A percentile compares a stretch with the other conserved stretches of the same genome.
Evolutionary conservation across 1,140 invertebrate species (phyloP).

Genomic region (Heliothis virescens): DNA sequence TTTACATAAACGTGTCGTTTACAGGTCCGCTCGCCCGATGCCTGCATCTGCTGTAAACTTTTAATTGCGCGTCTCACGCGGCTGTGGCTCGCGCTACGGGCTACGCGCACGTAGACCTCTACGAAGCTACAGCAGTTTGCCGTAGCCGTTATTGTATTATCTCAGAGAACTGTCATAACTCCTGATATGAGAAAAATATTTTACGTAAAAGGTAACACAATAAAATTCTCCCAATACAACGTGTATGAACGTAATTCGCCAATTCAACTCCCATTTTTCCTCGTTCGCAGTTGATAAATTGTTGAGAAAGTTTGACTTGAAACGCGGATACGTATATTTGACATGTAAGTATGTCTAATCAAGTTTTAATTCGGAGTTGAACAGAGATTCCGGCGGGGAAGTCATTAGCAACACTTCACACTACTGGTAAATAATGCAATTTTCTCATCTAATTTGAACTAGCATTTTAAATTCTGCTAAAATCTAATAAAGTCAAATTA

Average conservation of each 20-base stretch:
- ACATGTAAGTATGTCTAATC: slow-evolving; percentile 38
- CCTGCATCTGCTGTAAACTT: slow-evolving; percentile 53
- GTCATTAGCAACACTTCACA: slow-evolving; percentile 51
- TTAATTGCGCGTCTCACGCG: slow-evolving; percentile 54
- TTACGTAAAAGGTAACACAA: slow-evolving; percentile 33
- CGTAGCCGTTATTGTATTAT: slow-evolving; percentile 40
- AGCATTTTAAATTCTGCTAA: slow-evolving; percentile 70
- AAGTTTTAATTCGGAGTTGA: slow-evolving; percentile 48
- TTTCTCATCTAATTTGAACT: slow-evolving; percentile 60
- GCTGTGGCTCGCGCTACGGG: slow-evolving; percentile 19
- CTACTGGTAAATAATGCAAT: slow-evolving; percentile 65
- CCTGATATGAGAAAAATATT: slow-evolving; percentile 17
- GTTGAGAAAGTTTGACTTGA: slow-evolving; percentile 12
- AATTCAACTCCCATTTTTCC: slow-evolving; percentile 15
- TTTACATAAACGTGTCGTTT: slow-evolving; percentile 56
- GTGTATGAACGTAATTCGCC: slow-evolving; percentile 23
- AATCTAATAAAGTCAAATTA: slow-evolving; percentile 73
- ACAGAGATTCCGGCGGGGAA: slow-evolving; percentile 46
- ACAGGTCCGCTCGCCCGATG: slow-evolving; percentile 52
- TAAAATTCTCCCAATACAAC: slow-evolving; percentile 29
- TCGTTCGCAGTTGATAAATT: slow-evolving; percentile 17
- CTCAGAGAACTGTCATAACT: slow-evolving; percentile 29
- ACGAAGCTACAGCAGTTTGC: slow-evolving; percentile 25
- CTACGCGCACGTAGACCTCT: slow-evolving; percentile 45
- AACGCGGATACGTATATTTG: slow-evolving; percentile 36